These are phyloP conservation scores for Cheilosia vernalis DNA, from an alignment of 2,888 invertebrate species.

Conservation along the genomic window DNA sequence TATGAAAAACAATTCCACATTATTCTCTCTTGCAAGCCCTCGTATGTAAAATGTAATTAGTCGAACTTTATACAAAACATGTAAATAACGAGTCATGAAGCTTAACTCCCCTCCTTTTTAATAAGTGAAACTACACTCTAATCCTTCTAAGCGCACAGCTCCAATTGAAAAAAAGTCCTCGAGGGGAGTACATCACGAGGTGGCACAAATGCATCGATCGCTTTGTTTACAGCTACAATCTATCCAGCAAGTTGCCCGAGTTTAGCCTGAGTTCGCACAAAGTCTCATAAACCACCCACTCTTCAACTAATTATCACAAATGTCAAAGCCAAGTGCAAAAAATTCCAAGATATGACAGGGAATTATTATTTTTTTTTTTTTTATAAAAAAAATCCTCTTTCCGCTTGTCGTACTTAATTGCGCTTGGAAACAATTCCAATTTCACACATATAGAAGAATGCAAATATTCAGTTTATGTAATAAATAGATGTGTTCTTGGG, in stretches of 20 bases:
- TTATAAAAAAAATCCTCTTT: not conserved
- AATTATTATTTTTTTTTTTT: not conserved
- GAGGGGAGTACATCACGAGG: too few species aligned
- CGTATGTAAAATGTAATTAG: too few species aligned
- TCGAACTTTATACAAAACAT: too few species aligned
- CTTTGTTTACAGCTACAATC: too few species aligned
- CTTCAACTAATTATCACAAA: constrained; percentile 12
- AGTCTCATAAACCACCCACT: not conserved
- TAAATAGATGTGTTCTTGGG: not conserved
- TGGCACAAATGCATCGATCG: too few species aligned
- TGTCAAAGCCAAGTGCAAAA: not conserved
- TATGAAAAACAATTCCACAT: too few species aligned
- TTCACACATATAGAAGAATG: constrained; percentile 3
- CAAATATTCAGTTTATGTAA: constrained; percentile 5
- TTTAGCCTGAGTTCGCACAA: not conserved
- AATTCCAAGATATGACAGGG: not conserved
- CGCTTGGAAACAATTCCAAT: not conserved
- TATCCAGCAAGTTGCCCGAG: not conserved
- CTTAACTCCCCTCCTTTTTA: too few species aligned
- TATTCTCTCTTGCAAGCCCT: too few species aligned
- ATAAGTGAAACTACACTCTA: too few species aligned
- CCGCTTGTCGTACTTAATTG: constrained; percentile 4
- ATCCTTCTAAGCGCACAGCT: too few species aligned
- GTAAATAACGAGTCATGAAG: too few species aligned
- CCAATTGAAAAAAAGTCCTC: too few species aligned